phyloP scores from a whole-genome alignment of 1,140 invertebrate genomes.

The Cyclina sinensis region DNA sequence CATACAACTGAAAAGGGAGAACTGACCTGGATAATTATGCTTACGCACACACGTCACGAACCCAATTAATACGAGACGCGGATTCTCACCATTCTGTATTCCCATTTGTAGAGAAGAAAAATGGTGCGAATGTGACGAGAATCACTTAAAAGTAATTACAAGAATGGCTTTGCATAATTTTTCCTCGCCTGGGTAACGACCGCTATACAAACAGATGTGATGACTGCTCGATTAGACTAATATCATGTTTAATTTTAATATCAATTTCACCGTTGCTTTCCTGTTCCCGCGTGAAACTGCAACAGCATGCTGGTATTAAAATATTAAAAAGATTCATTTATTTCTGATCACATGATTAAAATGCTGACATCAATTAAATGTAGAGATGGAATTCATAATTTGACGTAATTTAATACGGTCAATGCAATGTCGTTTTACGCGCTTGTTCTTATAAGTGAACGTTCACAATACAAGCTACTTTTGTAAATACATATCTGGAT shows the following conservation, averaged over 20 bases:
- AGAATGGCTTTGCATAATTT: constrained; percentile 45
- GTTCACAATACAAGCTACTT: too few relatives aligned
- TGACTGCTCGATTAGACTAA: constrained; percentile 27
- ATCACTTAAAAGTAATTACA: constrained; percentile 59
- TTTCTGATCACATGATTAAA: too few relatives aligned
- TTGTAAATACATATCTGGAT: too few relatives aligned
- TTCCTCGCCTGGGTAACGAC: neutral
- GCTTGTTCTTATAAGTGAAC: too few relatives aligned
- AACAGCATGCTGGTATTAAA: neutral
- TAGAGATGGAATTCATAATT: too few relatives aligned
- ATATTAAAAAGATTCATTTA: neutral
- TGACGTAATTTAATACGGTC: too few relatives aligned
- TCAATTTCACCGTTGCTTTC: neutral
- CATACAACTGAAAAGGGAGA: too few relatives aligned
- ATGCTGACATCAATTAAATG: too few relatives aligned
- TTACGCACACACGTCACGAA: constrained; percentile 41
- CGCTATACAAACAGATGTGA: neutral
- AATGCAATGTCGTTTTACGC: too few relatives aligned
- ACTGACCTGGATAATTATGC: constrained; percentile 26
- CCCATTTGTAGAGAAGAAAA: constrained; percentile 40
- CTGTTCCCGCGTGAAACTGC: constrained; percentile 4
- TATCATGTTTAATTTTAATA: constrained; percentile 13
- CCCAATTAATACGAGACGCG: constrained; percentile 31
- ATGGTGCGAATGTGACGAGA: constrained; percentile 31
- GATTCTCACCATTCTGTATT: constrained; percentile 44